Conservation (phyloP, 1,140 invertebrate genomes). For the Pemphigus obesinymphae region DNA sequence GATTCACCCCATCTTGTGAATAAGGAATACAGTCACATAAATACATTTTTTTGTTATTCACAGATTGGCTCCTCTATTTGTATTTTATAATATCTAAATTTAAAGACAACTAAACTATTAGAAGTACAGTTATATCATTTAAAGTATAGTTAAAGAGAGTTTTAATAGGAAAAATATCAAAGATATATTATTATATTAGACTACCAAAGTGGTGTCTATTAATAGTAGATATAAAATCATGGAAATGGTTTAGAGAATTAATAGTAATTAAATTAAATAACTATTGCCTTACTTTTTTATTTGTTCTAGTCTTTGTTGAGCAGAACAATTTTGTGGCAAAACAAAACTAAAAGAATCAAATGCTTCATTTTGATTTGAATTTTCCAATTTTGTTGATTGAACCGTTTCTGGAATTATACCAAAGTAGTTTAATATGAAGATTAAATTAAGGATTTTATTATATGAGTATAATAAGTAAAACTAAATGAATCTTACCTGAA, state of each 20-base stretch:
- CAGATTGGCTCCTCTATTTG: no score
- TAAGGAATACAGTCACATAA: no score
- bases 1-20: no score
- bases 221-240: background rate
- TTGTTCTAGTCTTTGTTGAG: background rate
- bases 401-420: background rate
- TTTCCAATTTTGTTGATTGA: background rate
- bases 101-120: no score
- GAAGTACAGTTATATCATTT: no score
- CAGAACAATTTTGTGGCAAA: background rate
- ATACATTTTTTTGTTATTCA: no score
- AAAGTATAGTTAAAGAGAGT: no score
- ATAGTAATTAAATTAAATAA: background rate
- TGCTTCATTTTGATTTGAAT: background rate
- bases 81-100: no score
- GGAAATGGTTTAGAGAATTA: background rate
- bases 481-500: background rate
- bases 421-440: background rate
- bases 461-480: background rate
- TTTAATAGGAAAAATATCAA: no score
- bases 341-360: constrained; percentile 20
- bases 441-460: background rate
- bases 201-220: background rate
- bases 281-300: background rate
- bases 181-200: no score